Base-by-base conservation (phyloP, 2,797 vertebrate genomes). In the Xenops minutus region DNA sequence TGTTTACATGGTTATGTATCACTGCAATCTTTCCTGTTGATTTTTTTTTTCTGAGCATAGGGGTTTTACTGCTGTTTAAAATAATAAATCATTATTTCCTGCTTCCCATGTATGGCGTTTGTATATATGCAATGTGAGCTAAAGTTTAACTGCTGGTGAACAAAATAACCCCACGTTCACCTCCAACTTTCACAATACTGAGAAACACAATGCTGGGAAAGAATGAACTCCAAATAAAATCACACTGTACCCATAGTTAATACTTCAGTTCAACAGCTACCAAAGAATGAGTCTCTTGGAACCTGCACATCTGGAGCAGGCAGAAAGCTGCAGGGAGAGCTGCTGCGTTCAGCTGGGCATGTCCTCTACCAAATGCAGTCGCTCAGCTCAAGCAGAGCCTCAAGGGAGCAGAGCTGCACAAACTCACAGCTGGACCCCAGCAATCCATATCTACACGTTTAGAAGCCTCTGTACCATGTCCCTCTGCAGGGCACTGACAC, bases 71-170 rank as follows among this genome's bases (percentile, higher is more conserved):
- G 56, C 29, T 79, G 44, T 85, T 83, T 88, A 56, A 67, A 85
- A 54, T 10, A 95, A 84, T 91, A 95, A 95, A 95, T 30, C 43
- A 16, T 63, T 69, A 62, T 54, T 83, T 89, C 72, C 61, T 55
- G 24, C 22, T 80, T 84, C 73, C 26, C 32, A 10, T 32, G 27
- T 63, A 7, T 20, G 34, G 41, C 27, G 37, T 22, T 54, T 3
- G 1, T 34, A 15, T 78, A 59, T 86, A 74, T 94, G 56, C 30
- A 77, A 82, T 19, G 13, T 14, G 51, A 88, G 2, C 51, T 90
- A 55, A 81, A 78, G 27, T 30, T 80, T 67, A 67, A 77, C 44
- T 84, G 17, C 29, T 72, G 43, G 61, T 51, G 41, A 79, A 78
- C 32, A 46, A 66, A 54, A 43, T 14, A 15, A 1, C 7, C 5